Evolutionary conservation across 2,797 vertebrate genomes (phyloP).

Genomic region (Echeneis naucrates): DNA sequence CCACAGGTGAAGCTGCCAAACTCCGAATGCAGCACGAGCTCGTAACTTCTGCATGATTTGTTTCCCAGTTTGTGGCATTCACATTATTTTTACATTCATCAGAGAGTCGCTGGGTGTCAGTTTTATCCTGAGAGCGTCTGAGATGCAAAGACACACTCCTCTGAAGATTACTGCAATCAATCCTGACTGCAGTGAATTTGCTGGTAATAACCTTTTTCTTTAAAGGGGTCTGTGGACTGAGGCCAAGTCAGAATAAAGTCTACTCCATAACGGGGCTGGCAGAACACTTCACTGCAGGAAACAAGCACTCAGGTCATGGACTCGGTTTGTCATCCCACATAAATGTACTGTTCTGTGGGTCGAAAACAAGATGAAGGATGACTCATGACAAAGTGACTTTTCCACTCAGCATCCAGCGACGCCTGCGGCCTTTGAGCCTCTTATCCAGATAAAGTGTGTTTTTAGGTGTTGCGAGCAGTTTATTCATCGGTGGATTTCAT

Average conservation of each 20-base stretch:
- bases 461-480: conserved; percentile 43
- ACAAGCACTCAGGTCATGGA: conserved; percentile 48
- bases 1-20: conserved; percentile 34
- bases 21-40: conserved; percentile 1
- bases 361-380: conserved; percentile 55
- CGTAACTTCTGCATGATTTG: conserved; percentile 8
- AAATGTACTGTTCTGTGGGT: conserved; percentile 44
- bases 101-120: background rate
- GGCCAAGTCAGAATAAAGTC: conserved; percentile 48
- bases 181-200: conserved; percentile 26
- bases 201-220: conserved; percentile 40
- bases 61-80: background rate
- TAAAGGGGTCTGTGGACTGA: conserved; percentile 46
- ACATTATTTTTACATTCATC: conserved; percentile 5
- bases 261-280: conserved; percentile 26
- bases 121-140: conserved; percentile 3
- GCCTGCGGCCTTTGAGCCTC: conserved; percentile 26
- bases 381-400: conserved; percentile 54
- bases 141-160: background rate
- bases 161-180: conserved; percentile 12
- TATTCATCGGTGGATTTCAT: conserved; percentile 21
- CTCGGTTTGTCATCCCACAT: conserved; percentile 52
- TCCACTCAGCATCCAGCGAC: conserved; percentile 18
- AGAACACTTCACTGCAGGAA: conserved; percentile 34
- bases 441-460: conserved; percentile 16